These are phyloP conservation scores for Exaiptasia diaphana DNA, from an alignment of 64 coral and sea anemone species.

Conservation along the genomic window DNA sequence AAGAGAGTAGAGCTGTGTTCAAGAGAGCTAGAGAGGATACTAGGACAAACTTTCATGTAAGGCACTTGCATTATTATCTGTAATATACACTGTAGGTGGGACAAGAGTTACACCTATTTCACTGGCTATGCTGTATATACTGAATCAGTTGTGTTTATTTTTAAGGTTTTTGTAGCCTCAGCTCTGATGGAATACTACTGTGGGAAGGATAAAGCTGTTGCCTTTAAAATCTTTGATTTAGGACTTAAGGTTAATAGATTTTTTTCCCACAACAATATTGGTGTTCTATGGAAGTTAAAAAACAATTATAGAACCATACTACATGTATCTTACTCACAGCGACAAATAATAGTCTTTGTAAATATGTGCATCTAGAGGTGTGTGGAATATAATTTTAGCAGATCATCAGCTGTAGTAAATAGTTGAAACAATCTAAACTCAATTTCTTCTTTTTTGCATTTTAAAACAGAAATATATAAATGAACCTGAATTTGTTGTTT, in stretches of 20 bases:
- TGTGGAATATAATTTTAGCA: too few species aligned
- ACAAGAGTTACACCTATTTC: neutral
- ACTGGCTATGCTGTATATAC: neutral
- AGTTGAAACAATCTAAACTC: too few species aligned
- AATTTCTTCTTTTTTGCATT: too few species aligned
- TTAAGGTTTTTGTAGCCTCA: constrained; percentile 90
- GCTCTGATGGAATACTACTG: constrained; percentile 96
- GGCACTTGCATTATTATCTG: too few species aligned
- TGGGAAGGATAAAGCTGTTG: constrained; percentile 95
- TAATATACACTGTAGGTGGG: too few species aligned
- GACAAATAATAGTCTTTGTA: too few species aligned
- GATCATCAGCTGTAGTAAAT: too few species aligned
- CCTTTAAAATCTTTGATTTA: constrained; percentile 97
- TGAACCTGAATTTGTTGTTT: constrained; percentile 80
- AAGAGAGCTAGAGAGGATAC: constrained; percentile 86
- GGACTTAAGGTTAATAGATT: constrained; percentile 78
- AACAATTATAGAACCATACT: too few species aligned
- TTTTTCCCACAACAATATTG: too few species aligned
- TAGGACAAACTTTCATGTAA: constrained; percentile 80
- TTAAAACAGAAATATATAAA: constrained; percentile 73
- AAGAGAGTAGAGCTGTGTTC: constrained; percentile 89
- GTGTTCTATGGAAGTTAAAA: too few species aligned
- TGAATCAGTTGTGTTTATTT: neutral
- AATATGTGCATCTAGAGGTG: too few species aligned
- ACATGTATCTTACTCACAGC: too few species aligned